These are phyloP conservation scores for Gnathonemus echidnorhynchus DNA, from an alignment of 2,113 vertebrate species.

Conservation along the genomic window DNA sequence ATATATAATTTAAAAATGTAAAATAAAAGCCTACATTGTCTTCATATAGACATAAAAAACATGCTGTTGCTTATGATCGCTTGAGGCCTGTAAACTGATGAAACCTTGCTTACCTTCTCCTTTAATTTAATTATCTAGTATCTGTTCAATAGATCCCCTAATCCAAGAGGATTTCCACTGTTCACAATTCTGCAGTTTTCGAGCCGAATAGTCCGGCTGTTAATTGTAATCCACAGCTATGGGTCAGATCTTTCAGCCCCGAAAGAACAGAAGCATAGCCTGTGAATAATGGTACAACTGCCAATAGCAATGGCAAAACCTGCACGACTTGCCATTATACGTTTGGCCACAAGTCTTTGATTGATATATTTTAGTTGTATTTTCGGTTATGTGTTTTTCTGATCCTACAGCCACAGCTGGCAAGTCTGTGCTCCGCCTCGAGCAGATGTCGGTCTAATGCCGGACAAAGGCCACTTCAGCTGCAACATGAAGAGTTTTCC, in stretches of 20 bases:
- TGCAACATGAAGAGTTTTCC: conserved; percentile 52
- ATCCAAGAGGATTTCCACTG: background rate
- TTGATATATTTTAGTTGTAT: background rate
- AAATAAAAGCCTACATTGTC: background rate
- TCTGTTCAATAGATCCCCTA: background rate
- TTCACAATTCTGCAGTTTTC: background rate
- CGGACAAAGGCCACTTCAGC: conserved; percentile 49
- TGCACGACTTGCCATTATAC: too few relatives aligned
- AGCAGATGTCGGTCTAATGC: conserved; percentile 49
- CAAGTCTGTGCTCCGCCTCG: conserved; percentile 53
- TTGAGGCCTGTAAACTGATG: background rate
- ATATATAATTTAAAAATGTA: background rate
- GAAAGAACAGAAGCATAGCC: background rate
- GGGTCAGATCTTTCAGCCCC: background rate
- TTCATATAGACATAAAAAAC: background rate
- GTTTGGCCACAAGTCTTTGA: background rate
- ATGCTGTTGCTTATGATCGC: background rate
- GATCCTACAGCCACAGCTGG: conserved; percentile 52
- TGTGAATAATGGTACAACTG: background rate
- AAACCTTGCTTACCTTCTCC: background rate
- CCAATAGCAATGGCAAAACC: background rate
- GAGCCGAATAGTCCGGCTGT: background rate
- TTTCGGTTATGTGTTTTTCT: background rate
- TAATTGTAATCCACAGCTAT: background rate
- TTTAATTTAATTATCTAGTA: background rate